These are phyloP conservation scores for Gouania willdenowi DNA, from an alignment of 2,797 vertebrate species.

Conservation along the genomic window DNA sequence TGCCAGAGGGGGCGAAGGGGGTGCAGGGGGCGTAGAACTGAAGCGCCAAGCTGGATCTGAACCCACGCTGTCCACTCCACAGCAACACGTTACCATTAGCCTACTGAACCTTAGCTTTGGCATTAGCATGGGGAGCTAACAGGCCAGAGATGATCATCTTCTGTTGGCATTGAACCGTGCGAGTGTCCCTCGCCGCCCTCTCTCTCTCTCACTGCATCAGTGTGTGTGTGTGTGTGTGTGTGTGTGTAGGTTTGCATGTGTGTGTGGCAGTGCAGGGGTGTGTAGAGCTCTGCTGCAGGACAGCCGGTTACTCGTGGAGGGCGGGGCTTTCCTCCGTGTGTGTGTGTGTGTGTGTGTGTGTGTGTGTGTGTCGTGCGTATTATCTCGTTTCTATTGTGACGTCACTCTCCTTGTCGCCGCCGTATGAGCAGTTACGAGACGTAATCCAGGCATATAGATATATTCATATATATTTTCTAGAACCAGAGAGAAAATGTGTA, in stretches of 20 bases:
- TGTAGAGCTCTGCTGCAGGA: conserved; percentile 81
- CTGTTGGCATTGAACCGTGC: conserved; percentile 67
- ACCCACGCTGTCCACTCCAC: conserved; percentile 26
- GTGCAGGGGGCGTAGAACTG: conserved; percentile 1
- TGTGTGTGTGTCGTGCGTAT: conserved; percentile 59
- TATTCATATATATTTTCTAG: conserved; percentile 78
- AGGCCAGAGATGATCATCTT: conserved; percentile 18
- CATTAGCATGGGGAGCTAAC: conserved; percentile 65
- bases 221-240: conserved; percentile 26
- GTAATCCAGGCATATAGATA: conserved; percentile 70
- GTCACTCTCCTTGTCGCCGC: conserved; percentile 67
- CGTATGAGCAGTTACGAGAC: conserved; percentile 53
- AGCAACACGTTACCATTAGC: conserved; percentile 36
- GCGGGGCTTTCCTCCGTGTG: conserved; percentile 68
- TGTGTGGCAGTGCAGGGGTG: conserved; percentile 49
- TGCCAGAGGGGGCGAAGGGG: conserved; percentile 17
- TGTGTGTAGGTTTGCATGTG: conserved; percentile 59
- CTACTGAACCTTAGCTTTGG: conserved; percentile 46
- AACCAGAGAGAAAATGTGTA: conserved; percentile 70
- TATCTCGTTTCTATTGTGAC: conserved; percentile 66
- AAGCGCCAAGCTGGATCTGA: conserved; percentile 25
- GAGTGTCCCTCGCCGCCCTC: conserved; percentile 42
- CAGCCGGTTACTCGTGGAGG: conserved; percentile 74
- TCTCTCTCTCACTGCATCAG: conserved; percentile 19
- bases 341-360: no score